Evolutionary conservation across 2,888 invertebrate genomes (phyloP), one percentile per base, ranked within the genome.

Genomic region (Volucella inflata): DNA sequence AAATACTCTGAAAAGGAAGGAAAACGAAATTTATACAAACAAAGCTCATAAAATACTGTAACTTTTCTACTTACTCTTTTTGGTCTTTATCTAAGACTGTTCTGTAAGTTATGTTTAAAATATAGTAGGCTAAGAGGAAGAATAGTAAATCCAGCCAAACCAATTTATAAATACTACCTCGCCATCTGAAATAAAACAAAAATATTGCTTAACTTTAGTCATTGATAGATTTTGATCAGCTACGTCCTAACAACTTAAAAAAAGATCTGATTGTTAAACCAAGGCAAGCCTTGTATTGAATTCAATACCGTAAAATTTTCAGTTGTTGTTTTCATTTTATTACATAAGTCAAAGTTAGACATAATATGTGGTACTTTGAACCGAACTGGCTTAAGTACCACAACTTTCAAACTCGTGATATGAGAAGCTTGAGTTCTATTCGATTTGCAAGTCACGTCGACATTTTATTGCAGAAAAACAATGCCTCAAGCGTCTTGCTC

Each of bases 131-230:
- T 44, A 94, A 92, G 83, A 97, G 93, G 91, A 97, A 98, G 68
- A 96, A 93, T 38, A 96, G 90, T 70, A 98, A 93, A 91, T 98
- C 98, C 88, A 97, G 93, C 97, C 98, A 98, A 85, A 98, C 96
- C 88, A 98, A 93, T 93, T 98, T 98, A 94, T 98, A 98, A 89
- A 98, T 96, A 91, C 98, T 98, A 53, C 98, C 98, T 88, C 95
- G 95, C 98, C 98, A 98, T 94, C 98, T 98, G 93, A 87, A 94
- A 94, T 88, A 79, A 84, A 94, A 95, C 87, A 87, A 88, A 84
- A 87, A 87, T 83, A 87, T 65, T 78, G 76, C 53, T 59, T 8
- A 21, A 36, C 51, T 10, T 21, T 36, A 21, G 4, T 21, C 21
- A 2, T 4, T 1, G 46, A 44, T 42, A 53, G n/a, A 55, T 0